phyloP scores from a whole-genome alignment of 2,888 invertebrate species.

The Orthosia cruda region DNA sequence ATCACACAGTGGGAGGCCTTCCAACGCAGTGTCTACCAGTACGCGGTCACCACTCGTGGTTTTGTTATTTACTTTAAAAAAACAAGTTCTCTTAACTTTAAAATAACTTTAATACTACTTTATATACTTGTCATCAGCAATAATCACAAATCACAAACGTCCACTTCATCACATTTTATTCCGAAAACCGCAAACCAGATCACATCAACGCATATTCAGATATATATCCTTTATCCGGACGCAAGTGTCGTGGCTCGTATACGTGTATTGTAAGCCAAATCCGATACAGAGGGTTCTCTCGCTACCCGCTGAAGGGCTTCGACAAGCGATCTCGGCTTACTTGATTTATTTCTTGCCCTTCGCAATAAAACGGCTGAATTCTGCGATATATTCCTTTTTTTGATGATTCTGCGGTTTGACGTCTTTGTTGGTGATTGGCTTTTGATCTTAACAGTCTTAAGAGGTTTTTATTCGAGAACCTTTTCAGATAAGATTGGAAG shows the following conservation, averaged over 20 bases:
- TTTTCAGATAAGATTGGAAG: neutral
- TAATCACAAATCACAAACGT: too few relatives aligned
- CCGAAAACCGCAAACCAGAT: too few relatives aligned
- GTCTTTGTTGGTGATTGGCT: constrained; percentile 55
- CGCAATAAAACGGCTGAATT: constrained; percentile 60
- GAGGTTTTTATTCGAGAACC: constrained; percentile 2
- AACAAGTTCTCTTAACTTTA: too few relatives aligned
- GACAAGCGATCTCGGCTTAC: constrained; percentile 58
- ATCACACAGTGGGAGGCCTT: too few relatives aligned
- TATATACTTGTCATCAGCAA: too few relatives aligned
- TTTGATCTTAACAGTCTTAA: constrained; percentile 35
- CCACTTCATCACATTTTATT: too few relatives aligned
- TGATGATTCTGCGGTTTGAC: constrained; percentile 54
- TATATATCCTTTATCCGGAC: constrained; percentile 52
- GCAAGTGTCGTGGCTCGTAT: constrained; percentile 51
- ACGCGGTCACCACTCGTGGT: too few relatives aligned
- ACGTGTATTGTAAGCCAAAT: constrained; percentile 56
- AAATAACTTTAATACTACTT: too few relatives aligned
- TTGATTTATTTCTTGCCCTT: constrained; percentile 66
- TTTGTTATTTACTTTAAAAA: too few relatives aligned
- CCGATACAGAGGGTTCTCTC: constrained; percentile 41
- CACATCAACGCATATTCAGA: too few relatives aligned
- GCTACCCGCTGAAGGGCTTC: constrained; percentile 52
- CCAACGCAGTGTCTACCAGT: too few relatives aligned
- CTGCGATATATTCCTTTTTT: constrained; percentile 56